Conservation (phyloP, 2,113 vertebrate species). For the Catharus fuscescens region DNA sequence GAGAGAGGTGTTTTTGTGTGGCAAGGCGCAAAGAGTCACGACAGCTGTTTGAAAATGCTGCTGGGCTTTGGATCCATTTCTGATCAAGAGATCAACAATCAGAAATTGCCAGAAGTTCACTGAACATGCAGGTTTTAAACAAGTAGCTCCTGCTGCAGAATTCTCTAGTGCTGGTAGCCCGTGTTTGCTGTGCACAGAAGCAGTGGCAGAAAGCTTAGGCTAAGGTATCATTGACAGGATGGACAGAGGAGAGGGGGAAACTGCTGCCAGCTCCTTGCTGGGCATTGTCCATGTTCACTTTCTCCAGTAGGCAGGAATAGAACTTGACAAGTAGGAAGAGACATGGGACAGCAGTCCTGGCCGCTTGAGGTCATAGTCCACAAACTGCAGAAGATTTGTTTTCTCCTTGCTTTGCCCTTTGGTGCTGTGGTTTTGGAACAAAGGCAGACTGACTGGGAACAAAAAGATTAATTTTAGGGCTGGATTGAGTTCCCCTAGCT, state of each 20-base stretch:
- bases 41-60: not conserved
- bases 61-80: not conserved
- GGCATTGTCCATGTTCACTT: not conserved
- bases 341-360: not conserved
- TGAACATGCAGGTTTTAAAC: not conserved
- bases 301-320: not conserved
- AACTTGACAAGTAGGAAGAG: not conserved
- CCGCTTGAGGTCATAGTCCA: not conserved
- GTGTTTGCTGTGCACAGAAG: not conserved
- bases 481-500: not conserved
- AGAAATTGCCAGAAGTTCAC: not conserved
- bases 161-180: fast-evolving
- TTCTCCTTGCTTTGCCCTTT: not conserved
- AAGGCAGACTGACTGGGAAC: not conserved
- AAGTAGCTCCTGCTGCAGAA: not conserved
- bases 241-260: not conserved
- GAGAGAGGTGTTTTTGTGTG: not conserved
- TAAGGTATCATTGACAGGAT: not conserved
- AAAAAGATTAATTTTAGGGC: not conserved
- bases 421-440: not conserved
- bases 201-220: not conserved
- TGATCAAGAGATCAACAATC: not conserved
- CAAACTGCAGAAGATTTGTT: not conserved
- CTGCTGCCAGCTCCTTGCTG: not conserved
- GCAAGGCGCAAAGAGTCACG: not conserved